A percentile compares a stretch with the other conserved stretches of the same genome.
phyloP scores from a whole-genome alignment of 1,140 invertebrate species.

The Zeugodacus cucurbitae region DNA sequence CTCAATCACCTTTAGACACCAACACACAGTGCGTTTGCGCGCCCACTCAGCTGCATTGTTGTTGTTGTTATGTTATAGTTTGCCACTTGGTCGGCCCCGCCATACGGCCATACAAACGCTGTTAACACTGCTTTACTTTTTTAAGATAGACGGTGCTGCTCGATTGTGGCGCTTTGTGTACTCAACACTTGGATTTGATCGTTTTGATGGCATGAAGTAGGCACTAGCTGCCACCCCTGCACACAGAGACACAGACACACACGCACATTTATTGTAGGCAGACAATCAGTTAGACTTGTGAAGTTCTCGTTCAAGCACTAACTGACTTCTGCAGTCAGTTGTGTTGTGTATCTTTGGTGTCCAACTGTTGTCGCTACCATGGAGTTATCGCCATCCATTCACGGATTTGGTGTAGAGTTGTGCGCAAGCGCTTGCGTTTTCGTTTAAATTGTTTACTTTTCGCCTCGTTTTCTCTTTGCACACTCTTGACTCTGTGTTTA shows the following conservation, averaged over 20 bases:
- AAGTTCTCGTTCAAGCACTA: neutral
- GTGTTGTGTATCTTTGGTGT: neutral
- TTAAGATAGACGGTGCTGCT: neutral
- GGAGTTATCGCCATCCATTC: neutral
- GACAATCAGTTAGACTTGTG: neutral
- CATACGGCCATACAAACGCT: neutral
- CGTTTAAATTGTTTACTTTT: slow-evolving; percentile 39
- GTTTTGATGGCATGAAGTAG: slow-evolving; percentile 16
- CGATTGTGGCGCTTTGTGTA: slow-evolving; percentile 33
- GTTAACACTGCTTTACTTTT: neutral
- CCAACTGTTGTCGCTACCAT: slow-evolving; percentile 21
- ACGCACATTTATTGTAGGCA: neutral
- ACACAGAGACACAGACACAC: neutral
- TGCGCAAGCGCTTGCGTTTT: slow-evolving; percentile 29
- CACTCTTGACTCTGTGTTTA: neutral
- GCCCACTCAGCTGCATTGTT: neutral
- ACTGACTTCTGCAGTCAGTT: neutral
- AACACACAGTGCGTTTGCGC: neutral
- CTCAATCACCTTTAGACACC: neutral
- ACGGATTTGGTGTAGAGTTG: neutral
- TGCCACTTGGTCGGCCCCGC: slow-evolving; percentile 7
- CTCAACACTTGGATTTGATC: slow-evolving; percentile 30
- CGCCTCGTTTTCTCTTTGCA: slow-evolving; percentile 31
- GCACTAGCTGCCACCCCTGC: slow-evolving; percentile 9
- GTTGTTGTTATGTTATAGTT: neutral